phyloP scores from a whole-genome alignment of 2,113 vertebrate species.

The Martes martes region DNA sequence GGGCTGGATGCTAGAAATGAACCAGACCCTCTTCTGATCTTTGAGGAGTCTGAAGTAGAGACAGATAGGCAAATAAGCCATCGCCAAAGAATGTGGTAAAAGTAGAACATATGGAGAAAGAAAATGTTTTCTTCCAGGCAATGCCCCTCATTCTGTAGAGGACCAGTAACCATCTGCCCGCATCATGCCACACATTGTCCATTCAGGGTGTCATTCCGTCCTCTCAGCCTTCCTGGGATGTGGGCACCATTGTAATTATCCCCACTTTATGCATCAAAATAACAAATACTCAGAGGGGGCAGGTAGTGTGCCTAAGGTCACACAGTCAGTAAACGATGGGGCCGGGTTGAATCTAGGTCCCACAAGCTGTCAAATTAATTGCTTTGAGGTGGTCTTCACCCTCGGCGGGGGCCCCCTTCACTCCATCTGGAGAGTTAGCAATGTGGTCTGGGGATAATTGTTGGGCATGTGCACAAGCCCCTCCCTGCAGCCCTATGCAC shows the following conservation, averaged over 20 bases:
- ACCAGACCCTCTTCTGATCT: background rate
- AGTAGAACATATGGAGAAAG: background rate
- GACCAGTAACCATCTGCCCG: fast-evolving
- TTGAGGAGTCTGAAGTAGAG: background rate
- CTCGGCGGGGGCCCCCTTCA: background rate
- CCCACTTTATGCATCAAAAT: background rate
- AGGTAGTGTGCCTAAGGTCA: background rate
- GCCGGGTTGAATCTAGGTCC: background rate
- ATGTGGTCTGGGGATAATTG: fast-evolving
- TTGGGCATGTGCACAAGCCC: fast-evolving
- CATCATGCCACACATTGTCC: fast-evolving
- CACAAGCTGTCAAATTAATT: background rate
- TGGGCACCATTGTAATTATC: fast-evolving
- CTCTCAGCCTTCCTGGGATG: fast-evolving
- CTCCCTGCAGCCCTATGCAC: background rate
- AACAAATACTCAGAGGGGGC: background rate
- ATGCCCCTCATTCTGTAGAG: background rate
- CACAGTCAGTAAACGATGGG: background rate
- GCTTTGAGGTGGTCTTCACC: background rate
- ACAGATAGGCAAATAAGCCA: background rate
- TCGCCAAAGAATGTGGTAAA: background rate
- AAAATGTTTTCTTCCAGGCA: background rate
- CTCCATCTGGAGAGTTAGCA: background rate
- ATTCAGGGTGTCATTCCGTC: background rate
- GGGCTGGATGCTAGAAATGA: background rate